Evolutionary conservation across 2,888 invertebrate genomes (phyloP), one percentile per base, ranked within the genome.

Genomic region (Lasioglossum marginatum): DNA sequence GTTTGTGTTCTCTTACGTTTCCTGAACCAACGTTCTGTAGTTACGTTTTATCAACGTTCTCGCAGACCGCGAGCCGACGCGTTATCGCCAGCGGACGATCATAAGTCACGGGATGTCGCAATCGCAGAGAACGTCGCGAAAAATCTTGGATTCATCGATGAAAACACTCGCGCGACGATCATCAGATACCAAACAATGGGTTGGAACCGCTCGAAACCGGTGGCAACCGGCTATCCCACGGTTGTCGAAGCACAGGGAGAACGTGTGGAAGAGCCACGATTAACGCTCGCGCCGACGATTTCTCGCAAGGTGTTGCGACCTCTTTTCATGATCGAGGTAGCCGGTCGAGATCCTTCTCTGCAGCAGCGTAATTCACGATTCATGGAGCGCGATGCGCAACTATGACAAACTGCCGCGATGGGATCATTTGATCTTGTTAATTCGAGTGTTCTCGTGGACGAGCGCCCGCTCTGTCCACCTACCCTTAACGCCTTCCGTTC

Each of bases 161-260:
- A 23, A 48, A 6, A 6, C 70, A 14, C 34, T 27, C 16, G 37
- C 10, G 14, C 52, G 43, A 45, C 16, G 16, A 60, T 40, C 57
- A 2, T 23, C 37, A 31, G 52, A 63, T 60, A 45, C 27, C 27
- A n/a, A 31, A 60, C 48, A 45, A 72, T 45, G 82, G 82, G 86
- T 82, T 66, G 14, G 63, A 87, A 87, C 91, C 70, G 89, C 76
- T 74, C 82, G 68, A 77, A 93, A 92, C 93, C 91, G 86, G 92
- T 87, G 87, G 52, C 81, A 90, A 86, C 92, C 84, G 85, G 92
- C 89, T 68, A 87, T 73, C 84, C 78, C 82, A 73, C 45, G 75
- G 79, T 84, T 40, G 34, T 57, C 80, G 14, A 14, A n/a, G 19
- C 57, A 34, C 19, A 0, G 5, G 4, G n/a, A 27, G 60, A 60